A percentile compares a stretch with the other conserved stretches of the same genome.
Evolutionary conservation across 1,140 invertebrate species (phyloP).

Genomic region (Musca domestica): DNA sequence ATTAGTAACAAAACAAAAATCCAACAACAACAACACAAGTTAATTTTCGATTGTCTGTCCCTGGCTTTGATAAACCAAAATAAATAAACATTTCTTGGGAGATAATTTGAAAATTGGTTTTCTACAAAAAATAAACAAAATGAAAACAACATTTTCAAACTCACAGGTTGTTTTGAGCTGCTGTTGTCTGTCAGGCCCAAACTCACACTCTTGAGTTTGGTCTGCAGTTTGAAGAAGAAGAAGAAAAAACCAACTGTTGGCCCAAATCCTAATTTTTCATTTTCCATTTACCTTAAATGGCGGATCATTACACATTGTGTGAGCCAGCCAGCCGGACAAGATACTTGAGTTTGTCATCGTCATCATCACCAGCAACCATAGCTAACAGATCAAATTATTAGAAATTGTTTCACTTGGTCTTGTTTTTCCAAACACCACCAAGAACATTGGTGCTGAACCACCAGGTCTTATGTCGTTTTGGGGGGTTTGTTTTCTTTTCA

Average conservation of each 20-base stretch:
- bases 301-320: neutral
- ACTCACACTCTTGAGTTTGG: constrained; percentile 7
- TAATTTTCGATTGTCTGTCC: neutral
- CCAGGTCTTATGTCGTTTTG: no score
- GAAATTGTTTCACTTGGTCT: neutral
- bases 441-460: no score
- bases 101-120: constrained; percentile 20
- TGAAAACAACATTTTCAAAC: no score
- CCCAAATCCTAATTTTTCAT: neutral
- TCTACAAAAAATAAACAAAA: neutral
- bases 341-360: neutral
- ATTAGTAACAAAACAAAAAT: neutral
- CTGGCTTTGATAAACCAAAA: neutral
- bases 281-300: neutral
- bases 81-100: constrained; percentile 17
- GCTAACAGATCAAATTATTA: constrained; percentile 10
- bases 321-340: no score
- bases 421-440: no score
- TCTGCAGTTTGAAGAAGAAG: neutral
- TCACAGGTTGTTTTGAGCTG: neutral
- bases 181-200: neutral
- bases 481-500: no score
- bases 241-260: neutral
- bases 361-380: neutral
- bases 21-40: neutral